Conservation (phyloP, 2,888 invertebrate genomes). For the Eristalis intricaria region DNA sequence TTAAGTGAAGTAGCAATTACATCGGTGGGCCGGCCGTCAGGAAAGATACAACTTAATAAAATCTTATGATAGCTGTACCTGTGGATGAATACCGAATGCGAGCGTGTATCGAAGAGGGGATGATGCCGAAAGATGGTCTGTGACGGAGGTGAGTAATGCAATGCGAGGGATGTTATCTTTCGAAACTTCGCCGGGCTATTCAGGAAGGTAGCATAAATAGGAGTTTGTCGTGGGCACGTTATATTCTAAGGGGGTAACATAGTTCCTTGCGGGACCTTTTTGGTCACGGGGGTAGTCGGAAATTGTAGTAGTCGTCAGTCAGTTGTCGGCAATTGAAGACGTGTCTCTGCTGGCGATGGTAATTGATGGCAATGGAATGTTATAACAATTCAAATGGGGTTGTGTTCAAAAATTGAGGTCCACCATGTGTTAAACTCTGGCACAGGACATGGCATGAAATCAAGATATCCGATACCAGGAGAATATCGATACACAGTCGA, state of each 20-base stretch:
- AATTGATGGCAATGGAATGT: neutral
- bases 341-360: no score
- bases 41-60: slow-evolving; percentile 27
- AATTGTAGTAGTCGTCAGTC: no score
- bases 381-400: neutral
- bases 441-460: no score
- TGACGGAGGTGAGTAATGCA: neutral
- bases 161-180: neutral
- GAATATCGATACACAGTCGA: no score
- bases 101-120: neutral
- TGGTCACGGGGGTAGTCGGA: neutral
- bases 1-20: slow-evolving; percentile 40
- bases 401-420: neutral
- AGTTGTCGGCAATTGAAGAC: no score
- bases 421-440: no score
- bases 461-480: no score
- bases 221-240: neutral
- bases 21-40: neutral
- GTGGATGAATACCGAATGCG: neutral
- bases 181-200: neutral
- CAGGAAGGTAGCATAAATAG: neutral
- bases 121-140: neutral
- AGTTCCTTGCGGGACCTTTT: neutral
- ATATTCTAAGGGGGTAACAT: neutral
- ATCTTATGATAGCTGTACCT: slow-evolving; percentile 28